Base-by-base conservation (phyloP, 2,888 invertebrate genomes). In the Sminthurides aquaticus region DNA sequence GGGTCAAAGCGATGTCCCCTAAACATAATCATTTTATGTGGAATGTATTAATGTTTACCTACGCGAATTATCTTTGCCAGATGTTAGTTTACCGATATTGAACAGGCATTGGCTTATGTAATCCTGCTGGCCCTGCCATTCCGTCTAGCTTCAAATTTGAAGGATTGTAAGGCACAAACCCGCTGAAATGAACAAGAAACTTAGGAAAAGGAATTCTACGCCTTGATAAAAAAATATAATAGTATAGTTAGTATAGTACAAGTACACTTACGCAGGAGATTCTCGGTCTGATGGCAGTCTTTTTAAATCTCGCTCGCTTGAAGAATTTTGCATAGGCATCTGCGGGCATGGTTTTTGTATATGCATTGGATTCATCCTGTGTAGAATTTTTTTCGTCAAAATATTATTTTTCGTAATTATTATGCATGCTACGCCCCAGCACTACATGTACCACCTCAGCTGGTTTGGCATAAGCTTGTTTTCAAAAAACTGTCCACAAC, bases 91-190 rank as follows among this genome's bases (percentile, higher is more conserved):
- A 34, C 43, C 43, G 5, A 15, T 34, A 34, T 15, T 34, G 43
- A 5, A 34, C 43, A 34, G 43, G 43, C 5, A 15, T 34, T 11
- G 43, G 43, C 15, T 34, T 34, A 15, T 34, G 43, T 11, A 34
- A 11, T 34, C 8, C 43, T 11, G 43, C 5, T 11, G 43, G 5
- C 15, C 8, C 43, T 5, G 15, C 43, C 5, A 15, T 11, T 34
- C 8, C 43, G 5, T 34, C 43, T 11, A 11, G 43, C 43, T 34
- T 34, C 8, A 5, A 5, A 34, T 15, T 34, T 34, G 8, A 15
- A 15, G 60, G 49, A 25, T 60, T 60, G 54, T 60, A 60, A 54
- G 49, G 49, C 22, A 49, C 49, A 60, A 60, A 60, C 22, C 49
- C 49, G 20, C 60, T 49, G 8, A 48, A 49, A 49, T 3, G 28